phyloP scores from a whole-genome alignment of 2,113 vertebrate species.

The Pelvicachromis taeniatus region DNA sequence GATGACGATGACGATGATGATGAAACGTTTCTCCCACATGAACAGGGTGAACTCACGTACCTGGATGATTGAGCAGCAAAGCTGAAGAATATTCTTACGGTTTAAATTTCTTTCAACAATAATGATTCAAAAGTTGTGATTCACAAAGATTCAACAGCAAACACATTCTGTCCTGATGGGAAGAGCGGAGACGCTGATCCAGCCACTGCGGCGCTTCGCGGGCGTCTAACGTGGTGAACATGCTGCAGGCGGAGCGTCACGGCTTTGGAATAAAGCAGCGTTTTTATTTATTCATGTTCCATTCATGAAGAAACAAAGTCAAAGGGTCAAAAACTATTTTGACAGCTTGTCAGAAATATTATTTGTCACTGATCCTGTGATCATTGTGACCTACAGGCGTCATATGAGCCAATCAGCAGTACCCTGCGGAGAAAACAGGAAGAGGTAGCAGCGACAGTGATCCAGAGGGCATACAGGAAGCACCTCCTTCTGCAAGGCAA shows the following conservation, averaged over 20 bases:
- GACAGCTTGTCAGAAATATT: neutral
- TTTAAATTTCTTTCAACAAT: too few species aligned
- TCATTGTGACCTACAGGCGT: slow-evolving; percentile 17
- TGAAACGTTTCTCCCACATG: too few species aligned
- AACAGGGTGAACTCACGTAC: too few species aligned
- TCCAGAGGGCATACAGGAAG: slow-evolving; percentile 87
- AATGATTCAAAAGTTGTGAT: neutral
- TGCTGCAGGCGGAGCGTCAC: neutral
- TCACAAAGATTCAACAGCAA: neutral
- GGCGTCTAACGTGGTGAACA: neutral
- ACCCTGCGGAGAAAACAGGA: slow-evolving; percentile 90
- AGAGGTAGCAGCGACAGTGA: slow-evolving; percentile 84
- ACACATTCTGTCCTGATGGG: neutral
- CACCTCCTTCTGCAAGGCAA: slow-evolving; percentile 75
- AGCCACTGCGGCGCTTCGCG: too few species aligned
- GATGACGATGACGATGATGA: too few species aligned
- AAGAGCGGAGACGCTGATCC: too few species aligned
- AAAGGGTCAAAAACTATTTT: neutral
- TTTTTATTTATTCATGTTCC: neutral
- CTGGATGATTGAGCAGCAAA: too few species aligned
- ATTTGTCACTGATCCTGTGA: neutral
- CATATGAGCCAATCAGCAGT: slow-evolving; percentile 91
- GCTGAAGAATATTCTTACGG: too few species aligned
- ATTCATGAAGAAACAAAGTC: neutral
- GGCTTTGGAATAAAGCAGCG: neutral